Evolutionary conservation across 2,888 invertebrate genomes (phyloP), one percentile per base, ranked within the genome.

Genomic region (Diarsia dahlii): DNA sequence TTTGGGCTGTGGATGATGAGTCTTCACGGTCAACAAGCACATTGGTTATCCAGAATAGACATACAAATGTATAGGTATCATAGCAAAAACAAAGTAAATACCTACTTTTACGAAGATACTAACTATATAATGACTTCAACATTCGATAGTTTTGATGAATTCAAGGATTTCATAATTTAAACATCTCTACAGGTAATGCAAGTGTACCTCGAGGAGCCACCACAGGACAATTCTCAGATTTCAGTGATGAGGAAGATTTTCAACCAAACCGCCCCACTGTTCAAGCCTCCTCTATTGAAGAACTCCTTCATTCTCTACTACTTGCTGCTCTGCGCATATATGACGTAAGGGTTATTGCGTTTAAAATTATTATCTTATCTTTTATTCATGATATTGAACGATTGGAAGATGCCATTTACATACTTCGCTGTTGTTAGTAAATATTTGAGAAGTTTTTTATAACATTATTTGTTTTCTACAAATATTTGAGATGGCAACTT

Each of bases 251-350:
- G 86, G 18, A 92, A 89, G 77, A 92, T 96, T 76, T 95, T 95
- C 95, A 89, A 92, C 58, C 96, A 96, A 82, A 96, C 96, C 0
- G 94, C 91, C 0, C 96, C 96, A 0, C 90, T 96, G 13, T 96
- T 96, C 87, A 86, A 81, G 20, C 80, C 83, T 48, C 87, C 95
- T 0, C 89, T 96, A 4, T 87, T 94, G n/a, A 92, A 88, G 80
- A 95, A 95, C 84, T 94, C 94, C 10, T 75, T 92, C 8, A 94
- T 90, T 60, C 90, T 95, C 0, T 95, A 95, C 87, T 95, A 93
- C 71, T 88, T 96, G 50, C 87, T 96, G 12, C 86, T 95, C 4
- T 93, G 94, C 63, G 93, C 95, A 74, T 95, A 93, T 78, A 95
- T 95, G 95, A 94, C 94, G 95, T 95, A 84, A 94, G 95, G 89